phyloP scores from a whole-genome alignment of 2,797 vertebrate genomes.

The Myotis planiceps region DNA sequence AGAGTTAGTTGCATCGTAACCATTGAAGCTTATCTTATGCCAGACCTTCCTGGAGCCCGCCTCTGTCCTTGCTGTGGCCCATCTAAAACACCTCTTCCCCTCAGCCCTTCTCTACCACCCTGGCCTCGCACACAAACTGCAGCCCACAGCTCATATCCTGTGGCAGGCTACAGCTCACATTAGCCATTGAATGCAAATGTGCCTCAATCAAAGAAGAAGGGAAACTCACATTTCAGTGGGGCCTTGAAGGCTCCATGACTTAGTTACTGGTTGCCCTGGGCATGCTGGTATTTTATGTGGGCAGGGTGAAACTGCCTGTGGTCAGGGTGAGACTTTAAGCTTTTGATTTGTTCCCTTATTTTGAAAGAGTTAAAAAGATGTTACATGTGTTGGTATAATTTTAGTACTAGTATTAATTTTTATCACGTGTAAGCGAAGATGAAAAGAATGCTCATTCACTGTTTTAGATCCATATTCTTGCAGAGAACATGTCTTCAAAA shows the following conservation, averaged over 20 bases:
- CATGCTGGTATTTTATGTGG: slow-evolving; percentile 79
- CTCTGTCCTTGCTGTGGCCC: neutral
- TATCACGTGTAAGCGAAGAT: neutral
- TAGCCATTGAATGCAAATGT: slow-evolving; percentile 73
- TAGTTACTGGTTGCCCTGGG: slow-evolving; percentile 62
- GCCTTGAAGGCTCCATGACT: slow-evolving; percentile 56
- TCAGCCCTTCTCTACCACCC: slow-evolving; percentile 13
- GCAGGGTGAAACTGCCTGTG: slow-evolving; percentile 80
- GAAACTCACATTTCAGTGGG: slow-evolving; percentile 48
- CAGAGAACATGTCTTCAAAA: neutral
- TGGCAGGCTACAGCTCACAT: slow-evolving; percentile 60
- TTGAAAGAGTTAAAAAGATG: slow-evolving; percentile 77
- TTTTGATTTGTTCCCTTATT: slow-evolving; percentile 79
- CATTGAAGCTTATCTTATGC: neutral
- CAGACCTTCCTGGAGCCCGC: neutral
- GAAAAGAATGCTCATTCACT: slow-evolving; percentile 52
- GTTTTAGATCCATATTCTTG: neutral
- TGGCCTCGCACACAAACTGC: neutral
- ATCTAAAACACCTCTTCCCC: neutral
- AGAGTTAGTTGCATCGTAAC: neutral
- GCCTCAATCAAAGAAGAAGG: slow-evolving; percentile 63
- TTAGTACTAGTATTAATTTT: slow-evolving; percentile 71
- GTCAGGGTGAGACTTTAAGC: slow-evolving; percentile 78
- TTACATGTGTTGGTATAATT: slow-evolving; percentile 68
- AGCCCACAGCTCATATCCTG: slow-evolving; percentile 67